Percentiles rank a stretch among this genome's conserved stretches.
These are phyloP conservation scores for Metridium senile DNA, from an alignment of 92 coral and sea anemone species.

Conservation along the genomic window DNA sequence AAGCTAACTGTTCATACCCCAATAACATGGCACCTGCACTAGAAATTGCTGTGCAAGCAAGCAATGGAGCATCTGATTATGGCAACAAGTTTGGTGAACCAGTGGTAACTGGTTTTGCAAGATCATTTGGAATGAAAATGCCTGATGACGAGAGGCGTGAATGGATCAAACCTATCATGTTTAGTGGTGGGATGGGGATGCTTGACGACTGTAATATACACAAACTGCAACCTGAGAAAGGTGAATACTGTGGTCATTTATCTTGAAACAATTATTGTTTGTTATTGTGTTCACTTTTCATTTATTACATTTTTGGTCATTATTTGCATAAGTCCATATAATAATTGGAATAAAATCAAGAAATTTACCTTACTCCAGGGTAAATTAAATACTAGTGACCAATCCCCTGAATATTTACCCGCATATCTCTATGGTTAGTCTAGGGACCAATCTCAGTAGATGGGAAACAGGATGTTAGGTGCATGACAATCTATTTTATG, in stretches of 20 bases:
- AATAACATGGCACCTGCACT: conserved; percentile 91
- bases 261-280: too few relatives aligned
- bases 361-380: too few relatives aligned
- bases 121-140: conserved; percentile 93
- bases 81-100: conserved; percentile 99
- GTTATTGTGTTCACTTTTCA: too few relatives aligned
- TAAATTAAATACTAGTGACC: too few relatives aligned
- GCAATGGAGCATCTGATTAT: conserved; percentile 98
- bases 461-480: too few relatives aligned
- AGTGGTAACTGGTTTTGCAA: conserved; percentile 92
- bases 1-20: conserved; percentile 68
- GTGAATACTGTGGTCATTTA: conserved; percentile 23
- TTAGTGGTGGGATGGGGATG: conserved; percentile 95
- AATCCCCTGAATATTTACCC: too few relatives aligned
- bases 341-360: too few relatives aligned
- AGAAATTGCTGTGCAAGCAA: conserved; percentile 88
- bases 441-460: too few relatives aligned
- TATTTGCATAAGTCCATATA: too few relatives aligned
- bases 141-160: conserved; percentile 86
- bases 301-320: too few relatives aligned
- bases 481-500: too few relatives aligned
- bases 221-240: conserved; percentile 78
- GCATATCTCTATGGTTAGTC: too few relatives aligned
- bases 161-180: conserved; percentile 98
- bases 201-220: conserved; percentile 65